Percentiles rank a stretch among this genome's conserved stretches.
Conservation (phyloP, 2,113 vertebrate genomes). For the Alligator mississippiensis region DNA sequence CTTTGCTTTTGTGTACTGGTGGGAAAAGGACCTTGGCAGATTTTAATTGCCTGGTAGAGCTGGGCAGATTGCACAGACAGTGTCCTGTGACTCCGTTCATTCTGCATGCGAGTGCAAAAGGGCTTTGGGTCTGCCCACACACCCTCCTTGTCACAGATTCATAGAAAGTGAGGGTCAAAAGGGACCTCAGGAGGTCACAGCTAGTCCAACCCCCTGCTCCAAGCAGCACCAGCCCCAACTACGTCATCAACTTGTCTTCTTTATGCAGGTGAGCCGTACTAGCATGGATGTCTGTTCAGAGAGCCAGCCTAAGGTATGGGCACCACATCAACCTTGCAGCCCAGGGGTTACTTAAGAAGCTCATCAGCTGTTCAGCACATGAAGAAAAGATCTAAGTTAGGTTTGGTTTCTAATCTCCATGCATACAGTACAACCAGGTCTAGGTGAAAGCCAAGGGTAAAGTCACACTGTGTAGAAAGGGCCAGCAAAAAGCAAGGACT, state of each 20-base stretch:
- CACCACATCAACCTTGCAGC: no score
- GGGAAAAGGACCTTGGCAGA: not conserved
- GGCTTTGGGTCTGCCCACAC: rapidly evolving
- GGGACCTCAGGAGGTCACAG: no score
- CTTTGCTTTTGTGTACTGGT: not conserved
- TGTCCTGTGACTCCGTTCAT: rapidly evolving
- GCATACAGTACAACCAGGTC: not conserved
- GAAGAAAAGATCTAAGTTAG: not conserved
- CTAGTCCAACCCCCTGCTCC: no score
- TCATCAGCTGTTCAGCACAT: no score
- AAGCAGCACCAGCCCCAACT: no score
- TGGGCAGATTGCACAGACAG: not conserved
- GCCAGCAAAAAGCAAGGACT: not conserved
- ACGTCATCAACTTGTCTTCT: no score
- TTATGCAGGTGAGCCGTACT: no score
- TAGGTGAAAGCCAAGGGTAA: not conserved
- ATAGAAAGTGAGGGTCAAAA: rapidly evolving
- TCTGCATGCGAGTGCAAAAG: rapidly evolving
- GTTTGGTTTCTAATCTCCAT: not conserved
- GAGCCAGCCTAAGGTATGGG: no score
- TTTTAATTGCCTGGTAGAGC: rapidly evolving
- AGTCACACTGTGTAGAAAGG: not conserved
- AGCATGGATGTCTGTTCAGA: no score
- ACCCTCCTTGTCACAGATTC: not conserved
- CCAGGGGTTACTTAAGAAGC: no score